Conservation (phyloP, 2,797 vertebrate genomes). For the Sebastes hubbsi region DNA sequence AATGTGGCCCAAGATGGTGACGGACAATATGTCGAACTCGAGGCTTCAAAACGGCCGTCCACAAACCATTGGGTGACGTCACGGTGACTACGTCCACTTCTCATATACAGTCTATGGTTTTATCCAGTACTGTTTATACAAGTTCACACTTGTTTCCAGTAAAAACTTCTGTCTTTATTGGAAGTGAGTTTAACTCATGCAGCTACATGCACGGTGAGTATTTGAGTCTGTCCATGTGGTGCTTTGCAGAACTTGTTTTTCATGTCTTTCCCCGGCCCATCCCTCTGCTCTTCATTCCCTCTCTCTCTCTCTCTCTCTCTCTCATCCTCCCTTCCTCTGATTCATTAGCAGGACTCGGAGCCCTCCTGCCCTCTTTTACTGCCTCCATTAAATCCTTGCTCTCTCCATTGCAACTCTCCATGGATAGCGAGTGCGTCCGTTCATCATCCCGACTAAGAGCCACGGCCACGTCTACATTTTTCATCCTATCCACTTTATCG, state of each 20-base stretch:
- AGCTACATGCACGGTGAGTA: not conserved
- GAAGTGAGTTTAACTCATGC: not conserved
- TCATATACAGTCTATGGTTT: too few relatives aligned
- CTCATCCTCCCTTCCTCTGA: constrained; percentile 22
- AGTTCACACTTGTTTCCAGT: not conserved
- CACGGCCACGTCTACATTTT: constrained; percentile 37
- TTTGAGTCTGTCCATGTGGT: not conserved
- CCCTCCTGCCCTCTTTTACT: constrained; percentile 62
- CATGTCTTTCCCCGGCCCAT: not conserved
- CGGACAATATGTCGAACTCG: too few relatives aligned
- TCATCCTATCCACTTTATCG: constrained; percentile 38
- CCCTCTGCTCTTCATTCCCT: constrained; percentile 2
- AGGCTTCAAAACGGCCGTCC: too few relatives aligned
- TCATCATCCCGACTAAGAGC: constrained; percentile 64
- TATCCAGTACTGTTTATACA: not conserved
- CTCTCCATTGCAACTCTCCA: constrained; percentile 53
- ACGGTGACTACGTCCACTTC: too few relatives aligned
- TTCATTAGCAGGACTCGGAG: constrained; percentile 64
- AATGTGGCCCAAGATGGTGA: too few relatives aligned
- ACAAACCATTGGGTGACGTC: too few relatives aligned
- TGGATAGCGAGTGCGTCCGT: constrained; percentile 35
- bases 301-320: too few relatives aligned
- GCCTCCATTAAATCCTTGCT: constrained; percentile 72
- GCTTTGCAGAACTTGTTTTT: not conserved
- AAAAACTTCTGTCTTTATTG: not conserved